A percentile compares a stretch with the other conserved stretches of the same genome.
phyloP scores from a whole-genome alignment of 2,113 vertebrate genomes.

The Ivindomyrus marchei region DNA sequence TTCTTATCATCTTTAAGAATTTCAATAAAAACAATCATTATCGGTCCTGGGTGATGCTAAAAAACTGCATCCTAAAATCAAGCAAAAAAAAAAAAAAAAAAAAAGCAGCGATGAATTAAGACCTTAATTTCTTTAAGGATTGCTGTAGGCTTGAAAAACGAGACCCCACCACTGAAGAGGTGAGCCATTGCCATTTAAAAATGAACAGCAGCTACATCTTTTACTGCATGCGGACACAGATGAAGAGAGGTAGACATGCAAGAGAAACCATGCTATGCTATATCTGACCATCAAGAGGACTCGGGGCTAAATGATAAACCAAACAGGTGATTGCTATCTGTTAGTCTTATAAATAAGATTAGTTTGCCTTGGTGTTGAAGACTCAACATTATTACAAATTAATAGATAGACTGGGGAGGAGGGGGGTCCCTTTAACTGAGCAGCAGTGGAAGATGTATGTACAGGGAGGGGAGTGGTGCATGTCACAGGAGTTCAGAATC shows the following conservation, averaged over 20 bases:
- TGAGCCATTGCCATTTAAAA: neutral
- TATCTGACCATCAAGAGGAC: neutral
- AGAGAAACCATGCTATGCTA: neutral
- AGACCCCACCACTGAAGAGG: neutral
- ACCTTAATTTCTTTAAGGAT: neutral
- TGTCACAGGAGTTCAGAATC: constrained; percentile 49
- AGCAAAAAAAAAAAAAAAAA: neutral
- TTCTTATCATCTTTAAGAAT: neutral
- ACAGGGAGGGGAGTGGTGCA: constrained; percentile 18
- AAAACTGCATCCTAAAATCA: neutral
- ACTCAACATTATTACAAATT: constrained; percentile 27
- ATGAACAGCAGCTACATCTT: neutral
- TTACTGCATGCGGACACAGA: neutral
- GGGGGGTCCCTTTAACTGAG: constrained; percentile 42
- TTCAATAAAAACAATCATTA: neutral
- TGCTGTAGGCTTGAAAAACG: neutral
- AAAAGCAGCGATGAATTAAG: neutral
- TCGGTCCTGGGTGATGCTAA: neutral
- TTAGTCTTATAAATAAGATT: constrained; percentile 20
- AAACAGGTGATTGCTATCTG: neutral
- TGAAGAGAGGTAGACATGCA: constrained; percentile 30
- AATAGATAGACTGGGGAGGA: constrained; percentile 51
- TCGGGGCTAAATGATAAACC: neutral
- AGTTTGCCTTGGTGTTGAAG: constrained; percentile 17
- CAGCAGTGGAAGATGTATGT: constrained; percentile 18